Conservation (phyloP, 37 sponge, comb jelly and placozoan species). For the Spongia lamella region DNA sequence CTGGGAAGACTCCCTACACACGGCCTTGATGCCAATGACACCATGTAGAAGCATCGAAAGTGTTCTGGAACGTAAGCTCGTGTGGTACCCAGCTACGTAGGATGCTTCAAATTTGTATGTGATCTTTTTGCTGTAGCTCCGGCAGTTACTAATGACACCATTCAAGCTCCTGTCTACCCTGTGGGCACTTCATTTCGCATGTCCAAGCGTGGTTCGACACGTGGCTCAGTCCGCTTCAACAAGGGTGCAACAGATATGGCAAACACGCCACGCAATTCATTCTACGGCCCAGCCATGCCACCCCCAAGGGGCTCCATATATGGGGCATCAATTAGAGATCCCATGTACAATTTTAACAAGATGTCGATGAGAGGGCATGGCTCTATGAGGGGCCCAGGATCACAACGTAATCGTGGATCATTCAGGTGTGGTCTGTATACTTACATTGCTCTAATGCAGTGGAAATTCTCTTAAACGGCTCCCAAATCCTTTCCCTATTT, state of each 20-base stretch:
- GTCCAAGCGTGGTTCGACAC: conserved; percentile 50
- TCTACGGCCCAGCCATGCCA: too few relatives aligned
- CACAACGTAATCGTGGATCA: too few relatives aligned
- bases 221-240: not conserved
- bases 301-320: too few relatives aligned
- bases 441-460: too few relatives aligned
- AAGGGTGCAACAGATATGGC: not conserved
- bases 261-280: too few relatives aligned
- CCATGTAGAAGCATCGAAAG: conserved; percentile 78
- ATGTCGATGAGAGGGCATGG: too few relatives aligned
- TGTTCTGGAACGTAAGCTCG: conserved; percentile 62
- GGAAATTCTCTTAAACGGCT: too few relatives aligned
- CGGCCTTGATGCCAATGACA: conserved; percentile 87
- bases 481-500: too few relatives aligned
- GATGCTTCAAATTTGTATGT: not conserved
- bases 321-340: too few relatives aligned
- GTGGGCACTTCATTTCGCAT: conserved; percentile 80
- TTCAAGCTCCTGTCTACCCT: conserved; percentile 46
- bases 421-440: too few relatives aligned
- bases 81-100: not conserved
- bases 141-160: not conserved
- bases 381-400: too few relatives aligned
- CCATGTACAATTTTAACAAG: too few relatives aligned
- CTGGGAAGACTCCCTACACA: conserved; percentile 88
- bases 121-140: not conserved